Evolutionary conservation across 2,113 vertebrate genomes (phyloP).

Genomic region (Vulpes ferrilata): DNA sequence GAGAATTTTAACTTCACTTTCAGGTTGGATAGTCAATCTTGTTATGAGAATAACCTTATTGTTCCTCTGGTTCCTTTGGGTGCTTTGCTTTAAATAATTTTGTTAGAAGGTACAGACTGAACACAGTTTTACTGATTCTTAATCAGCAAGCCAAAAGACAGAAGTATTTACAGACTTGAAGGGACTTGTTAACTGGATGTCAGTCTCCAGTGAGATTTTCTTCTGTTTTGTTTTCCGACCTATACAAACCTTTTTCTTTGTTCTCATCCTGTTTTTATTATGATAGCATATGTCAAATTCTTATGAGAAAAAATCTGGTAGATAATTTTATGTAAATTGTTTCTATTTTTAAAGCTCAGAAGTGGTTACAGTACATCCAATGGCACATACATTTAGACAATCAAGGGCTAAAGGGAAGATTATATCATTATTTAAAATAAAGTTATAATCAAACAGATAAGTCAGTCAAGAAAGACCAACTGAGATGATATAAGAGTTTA

Average conservation of each 20-base stretch:
- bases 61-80: conserved; percentile 3
- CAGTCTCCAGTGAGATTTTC: conserved; percentile 48
- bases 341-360: not conserved
- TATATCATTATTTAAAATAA: not conserved
- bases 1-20: conserved; percentile 3
- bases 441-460: not conserved
- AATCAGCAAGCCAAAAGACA: conserved; percentile 37
- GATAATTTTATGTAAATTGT: conserved; percentile 4
- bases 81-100: conserved; percentile 25
- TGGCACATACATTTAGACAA: not conserved
- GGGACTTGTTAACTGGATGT: not conserved
- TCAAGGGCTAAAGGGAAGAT: not conserved
- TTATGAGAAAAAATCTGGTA: not conserved
- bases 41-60: conserved; percentile 55
- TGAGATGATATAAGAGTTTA: not conserved
- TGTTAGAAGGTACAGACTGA: not conserved
- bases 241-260: conserved; percentile 10
- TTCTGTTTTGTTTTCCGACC: conserved; percentile 53
- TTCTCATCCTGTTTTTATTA: conserved; percentile 23
- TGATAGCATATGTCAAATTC: conserved; percentile 15
- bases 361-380: not conserved
- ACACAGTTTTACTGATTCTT: conserved; percentile 36
- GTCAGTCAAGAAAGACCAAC: conserved; percentile 1
- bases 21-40: conserved; percentile 26
- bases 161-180: conserved; percentile 48